Evolutionary conservation across 2,113 vertebrate genomes (phyloP).

Genomic region (Mus spicilegus): DNA sequence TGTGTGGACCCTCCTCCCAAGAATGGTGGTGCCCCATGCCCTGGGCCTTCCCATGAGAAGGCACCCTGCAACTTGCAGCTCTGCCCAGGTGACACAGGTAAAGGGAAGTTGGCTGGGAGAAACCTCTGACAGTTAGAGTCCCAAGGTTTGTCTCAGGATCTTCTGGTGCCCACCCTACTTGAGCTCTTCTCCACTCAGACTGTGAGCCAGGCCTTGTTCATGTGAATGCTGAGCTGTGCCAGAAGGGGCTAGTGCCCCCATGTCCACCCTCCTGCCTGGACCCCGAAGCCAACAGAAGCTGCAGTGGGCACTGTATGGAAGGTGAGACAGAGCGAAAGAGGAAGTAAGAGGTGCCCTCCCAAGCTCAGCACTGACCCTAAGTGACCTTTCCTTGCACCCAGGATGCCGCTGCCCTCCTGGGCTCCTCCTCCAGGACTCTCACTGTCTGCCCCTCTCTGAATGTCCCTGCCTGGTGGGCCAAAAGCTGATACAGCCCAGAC

Average conservation of each 20-base stretch:
- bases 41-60: constrained; percentile 88
- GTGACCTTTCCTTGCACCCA: constrained; percentile 57
- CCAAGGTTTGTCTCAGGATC: accelerated
- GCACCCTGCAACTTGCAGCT: constrained; percentile 90
- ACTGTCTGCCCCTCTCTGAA: constrained; percentile 88
- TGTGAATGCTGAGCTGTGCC: constrained; percentile 87
- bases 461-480: constrained; percentile 88
- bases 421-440: constrained; percentile 87
- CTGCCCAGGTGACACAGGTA: constrained; percentile 83
- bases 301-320: constrained; percentile 85
- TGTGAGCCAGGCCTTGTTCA: constrained; percentile 87
- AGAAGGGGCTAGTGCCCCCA: constrained; percentile 76
- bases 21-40: constrained; percentile 90
- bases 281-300: constrained; percentile 85
- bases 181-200: constrained; percentile 75
- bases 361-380: background rate
- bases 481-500: constrained; percentile 83
- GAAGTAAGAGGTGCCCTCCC: background rate
- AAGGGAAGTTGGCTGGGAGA: background rate
- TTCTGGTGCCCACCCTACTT: background rate
- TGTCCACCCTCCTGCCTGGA: constrained; percentile 90
- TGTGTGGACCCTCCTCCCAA: constrained; percentile 93
- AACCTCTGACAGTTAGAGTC: accelerated
- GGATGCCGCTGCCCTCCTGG: constrained; percentile 91
- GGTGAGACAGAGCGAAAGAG: constrained; percentile 82